phyloP scores from a whole-genome alignment of 2,113 vertebrate species.

The Osmerus eperlanus region DNA sequence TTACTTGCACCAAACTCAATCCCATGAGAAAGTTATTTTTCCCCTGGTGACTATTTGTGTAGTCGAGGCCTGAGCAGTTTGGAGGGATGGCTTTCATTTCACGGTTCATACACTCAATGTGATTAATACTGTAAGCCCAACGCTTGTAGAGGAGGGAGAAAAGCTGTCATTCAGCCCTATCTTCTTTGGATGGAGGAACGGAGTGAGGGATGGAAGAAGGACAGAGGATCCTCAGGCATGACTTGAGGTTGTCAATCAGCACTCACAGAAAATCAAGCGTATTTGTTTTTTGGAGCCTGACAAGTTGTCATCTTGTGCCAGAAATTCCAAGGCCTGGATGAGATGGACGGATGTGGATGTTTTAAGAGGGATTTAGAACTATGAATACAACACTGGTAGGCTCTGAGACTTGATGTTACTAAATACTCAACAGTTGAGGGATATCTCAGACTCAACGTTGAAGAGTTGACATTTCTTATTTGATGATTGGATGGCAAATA shows the following conservation, averaged over 20 bases:
- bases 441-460: slow-evolving; percentile 6
- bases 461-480: slow-evolving; percentile 17
- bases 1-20: slow-evolving; percentile 60
- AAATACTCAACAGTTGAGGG: neutral
- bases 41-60: slow-evolving; percentile 64
- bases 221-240: slow-evolving; percentile 47
- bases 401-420: neutral
- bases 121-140: slow-evolving; percentile 74
- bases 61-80: slow-evolving; percentile 66
- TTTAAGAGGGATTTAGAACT: slow-evolving; percentile 10
- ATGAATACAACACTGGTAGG: neutral
- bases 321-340: slow-evolving; percentile 15
- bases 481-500: slow-evolving; percentile 27
- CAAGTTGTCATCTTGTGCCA: slow-evolving; percentile 33
- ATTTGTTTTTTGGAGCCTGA: slow-evolving; percentile 46
- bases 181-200: slow-evolving; percentile 30
- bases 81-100: slow-evolving; percentile 75
- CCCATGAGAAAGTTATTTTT: slow-evolving; percentile 64
- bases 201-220: slow-evolving; percentile 26
- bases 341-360: slow-evolving; percentile 9
- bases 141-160: slow-evolving; percentile 64
- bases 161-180: slow-evolving; percentile 63
- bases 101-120: slow-evolving; percentile 75
- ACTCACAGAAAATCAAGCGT: slow-evolving; percentile 38
- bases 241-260: slow-evolving; percentile 59